A percentile compares a stretch with the other conserved stretches of the same genome.
Evolutionary conservation across 2,888 invertebrate species (phyloP).

Genomic region (Atrina japonica): DNA sequence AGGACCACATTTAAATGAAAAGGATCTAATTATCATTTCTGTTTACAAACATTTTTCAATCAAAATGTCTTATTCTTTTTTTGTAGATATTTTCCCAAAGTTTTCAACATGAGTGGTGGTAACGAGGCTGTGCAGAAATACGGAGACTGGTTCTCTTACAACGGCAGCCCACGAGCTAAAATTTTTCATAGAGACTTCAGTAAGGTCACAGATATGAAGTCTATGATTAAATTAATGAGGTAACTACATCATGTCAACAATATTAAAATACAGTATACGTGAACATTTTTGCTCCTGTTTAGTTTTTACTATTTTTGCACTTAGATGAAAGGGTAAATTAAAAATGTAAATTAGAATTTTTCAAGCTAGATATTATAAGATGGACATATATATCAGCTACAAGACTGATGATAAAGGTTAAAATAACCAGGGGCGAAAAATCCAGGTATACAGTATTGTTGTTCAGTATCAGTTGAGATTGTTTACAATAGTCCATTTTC

Average conservation of each 20-base stretch:
- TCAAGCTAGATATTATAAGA: too few relatives aligned
- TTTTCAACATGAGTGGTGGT: slow-evolving; percentile 86
- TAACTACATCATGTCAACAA: slow-evolving; percentile 45
- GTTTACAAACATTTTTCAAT: neutral
- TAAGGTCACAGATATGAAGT: slow-evolving; percentile 83
- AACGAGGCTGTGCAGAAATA: slow-evolving; percentile 83
- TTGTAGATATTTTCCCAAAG: slow-evolving; percentile 83
- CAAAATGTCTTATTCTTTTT: neutral
- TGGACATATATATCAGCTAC: too few relatives aligned
- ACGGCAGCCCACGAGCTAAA: slow-evolving; percentile 85
- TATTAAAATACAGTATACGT: too few relatives aligned
- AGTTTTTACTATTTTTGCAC: too few relatives aligned
- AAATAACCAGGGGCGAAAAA: too few relatives aligned
- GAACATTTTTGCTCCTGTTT: too few relatives aligned
- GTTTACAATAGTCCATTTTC: too few relatives aligned
- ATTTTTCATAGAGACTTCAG: slow-evolving; percentile 85
- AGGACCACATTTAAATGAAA: neutral
- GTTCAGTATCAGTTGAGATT: too few relatives aligned
- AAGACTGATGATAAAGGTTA: too few relatives aligned
- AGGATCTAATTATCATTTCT: neutral
- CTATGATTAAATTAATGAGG: slow-evolving; percentile 84
- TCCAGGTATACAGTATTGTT: too few relatives aligned
- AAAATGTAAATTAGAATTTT: too few relatives aligned
- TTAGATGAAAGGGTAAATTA: too few relatives aligned
- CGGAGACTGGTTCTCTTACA: slow-evolving; percentile 85